Base-by-base conservation (phyloP, 2,113 vertebrate species). In the Nesospiza acunhae region DNA sequence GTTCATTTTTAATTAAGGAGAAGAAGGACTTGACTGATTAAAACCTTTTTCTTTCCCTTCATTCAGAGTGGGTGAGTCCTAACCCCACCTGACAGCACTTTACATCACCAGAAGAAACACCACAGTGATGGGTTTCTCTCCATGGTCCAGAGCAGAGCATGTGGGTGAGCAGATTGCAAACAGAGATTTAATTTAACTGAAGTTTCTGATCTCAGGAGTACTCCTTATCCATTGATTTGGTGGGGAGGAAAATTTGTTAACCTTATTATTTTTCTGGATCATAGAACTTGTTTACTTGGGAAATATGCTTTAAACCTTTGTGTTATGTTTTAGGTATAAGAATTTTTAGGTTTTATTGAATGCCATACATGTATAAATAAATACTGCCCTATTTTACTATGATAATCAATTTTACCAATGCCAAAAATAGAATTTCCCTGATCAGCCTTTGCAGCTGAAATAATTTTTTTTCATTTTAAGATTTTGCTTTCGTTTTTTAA, bases 401-500 rank as follows among this genome's bases (percentile, higher is more conserved):
- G 14, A 33, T 56, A 64, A 83, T 81, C 19, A n/a, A 11, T 81
- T 92, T 94, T 94, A 30, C 10, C 23, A 31, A 26, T 64, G 26
- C 28, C 24, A 91, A 67, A 50, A 42, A 42, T 46, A 15, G 23
- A 59, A 80, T 67, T 94, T 83, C n/a, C 30, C 33, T 76, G 46
- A n/a, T 84, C 72, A 85, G 47, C 64, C 75, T 85, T 95, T 86
- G 13, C n/a, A 63, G 44, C 58, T 84, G 73, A 92, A 91, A 23
- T 78, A 91, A 13, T 74, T 75, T 87, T 77, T 86, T 84, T 72
- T 89, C 68, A 72, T 52, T 92, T 96, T 21, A 41, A 86, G 30
- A 70, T 60, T 78, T 90, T 93, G 27, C 39, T 90, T 89, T 96
- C 26, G 64, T 49, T 94, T 96, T 96, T 95, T 56, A 70, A 94